phyloP scores from a whole-genome alignment of 2,888 invertebrate species.

The Drosophila lacicola region DNA sequence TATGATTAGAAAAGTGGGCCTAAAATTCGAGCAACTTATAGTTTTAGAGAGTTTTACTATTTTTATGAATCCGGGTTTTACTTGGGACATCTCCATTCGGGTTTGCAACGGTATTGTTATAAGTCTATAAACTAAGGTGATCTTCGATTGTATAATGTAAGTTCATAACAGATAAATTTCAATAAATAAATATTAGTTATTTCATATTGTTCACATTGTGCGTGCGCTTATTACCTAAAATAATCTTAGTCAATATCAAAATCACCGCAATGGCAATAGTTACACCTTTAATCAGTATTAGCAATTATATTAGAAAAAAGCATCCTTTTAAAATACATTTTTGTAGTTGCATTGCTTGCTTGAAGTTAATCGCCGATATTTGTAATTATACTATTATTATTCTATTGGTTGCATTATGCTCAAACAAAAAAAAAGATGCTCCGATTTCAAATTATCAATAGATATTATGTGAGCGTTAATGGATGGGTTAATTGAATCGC shows the following conservation, averaged over 20 bases:
- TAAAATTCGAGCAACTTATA: too few relatives aligned
- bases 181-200: not conserved
- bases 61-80: too few relatives aligned
- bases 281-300: slow-evolving; percentile 17
- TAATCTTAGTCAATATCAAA: slow-evolving; percentile 9
- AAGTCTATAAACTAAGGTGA: too few relatives aligned
- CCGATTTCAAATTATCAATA: not conserved
- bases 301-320: slow-evolving; percentile 23
- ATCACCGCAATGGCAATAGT: slow-evolving; percentile 5
- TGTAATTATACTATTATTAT: slow-evolving; percentile 15
- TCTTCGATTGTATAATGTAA: not conserved
- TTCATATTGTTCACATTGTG: slow-evolving; percentile 12
- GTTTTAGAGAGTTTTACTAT: too few relatives aligned
- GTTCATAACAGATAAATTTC: not conserved
- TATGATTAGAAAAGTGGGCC: too few relatives aligned
- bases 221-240: slow-evolving; percentile 18
- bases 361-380: slow-evolving; percentile 29
- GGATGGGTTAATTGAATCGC: not conserved
- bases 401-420: slow-evolving; percentile 20
- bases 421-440: slow-evolving; percentile 2
- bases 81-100: too few relatives aligned
- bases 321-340: slow-evolving; percentile 26
- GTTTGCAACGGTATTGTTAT: too few relatives aligned
- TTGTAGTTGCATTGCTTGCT: slow-evolving; percentile 41
- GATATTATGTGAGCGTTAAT: not conserved